phyloP scores from a whole-genome alignment of 2,113 vertebrate genomes.

The Antechinus flavipes region DNA sequence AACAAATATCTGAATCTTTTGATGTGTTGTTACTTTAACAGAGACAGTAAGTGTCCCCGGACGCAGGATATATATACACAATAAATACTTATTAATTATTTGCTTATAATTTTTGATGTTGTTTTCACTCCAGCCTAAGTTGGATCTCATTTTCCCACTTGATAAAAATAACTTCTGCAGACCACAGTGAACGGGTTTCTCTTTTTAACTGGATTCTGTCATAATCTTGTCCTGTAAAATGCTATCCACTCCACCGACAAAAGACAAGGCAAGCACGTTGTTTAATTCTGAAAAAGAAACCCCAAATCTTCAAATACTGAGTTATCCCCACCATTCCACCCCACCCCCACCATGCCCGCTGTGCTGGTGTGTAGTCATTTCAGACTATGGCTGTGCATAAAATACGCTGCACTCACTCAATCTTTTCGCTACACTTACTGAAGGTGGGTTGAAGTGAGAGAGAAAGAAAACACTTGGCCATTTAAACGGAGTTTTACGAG shows the following conservation, averaged over 20 bases:
- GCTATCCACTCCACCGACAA: neutral
- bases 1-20: constrained; percentile 26
- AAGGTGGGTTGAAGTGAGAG: neutral
- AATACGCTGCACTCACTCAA: constrained; percentile 17
- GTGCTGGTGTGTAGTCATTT: constrained; percentile 25
- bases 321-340: neutral
- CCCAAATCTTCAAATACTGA: neutral
- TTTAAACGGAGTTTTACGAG: constrained; percentile 19
- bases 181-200: constrained; percentile 23
- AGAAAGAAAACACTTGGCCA: neutral
- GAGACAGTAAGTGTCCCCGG: neutral
- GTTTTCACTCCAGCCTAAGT: neutral
- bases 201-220: constrained; percentile 59
- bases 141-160: neutral
- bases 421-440: neutral
- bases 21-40: neutral
- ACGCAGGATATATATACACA: constrained; percentile 27
- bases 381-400: neutral
- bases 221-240: constrained; percentile 7
- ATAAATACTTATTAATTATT: constrained; percentile 20
- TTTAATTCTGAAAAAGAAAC: neutral
- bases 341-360: neutral
- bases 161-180: constrained; percentile 17
- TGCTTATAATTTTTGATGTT: constrained; percentile 22
- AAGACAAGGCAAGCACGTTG: neutral